These are phyloP conservation scores for Arbacia lixula DNA, from an alignment of 53 echinoderm and acorn worm species.

Conservation along the genomic window DNA sequence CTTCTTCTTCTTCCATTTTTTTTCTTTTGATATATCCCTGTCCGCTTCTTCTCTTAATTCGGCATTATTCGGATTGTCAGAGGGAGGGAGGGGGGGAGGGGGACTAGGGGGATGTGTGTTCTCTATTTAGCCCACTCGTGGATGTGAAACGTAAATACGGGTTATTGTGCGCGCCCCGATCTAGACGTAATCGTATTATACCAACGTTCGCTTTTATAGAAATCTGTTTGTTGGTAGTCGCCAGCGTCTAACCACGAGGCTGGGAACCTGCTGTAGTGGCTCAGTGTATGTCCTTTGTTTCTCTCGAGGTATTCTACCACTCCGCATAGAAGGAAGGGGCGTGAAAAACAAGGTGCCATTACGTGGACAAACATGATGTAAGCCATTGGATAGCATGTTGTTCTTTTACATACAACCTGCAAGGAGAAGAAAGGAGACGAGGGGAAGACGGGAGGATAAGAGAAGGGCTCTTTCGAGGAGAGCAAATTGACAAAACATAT, in stretches of 20 bases:
- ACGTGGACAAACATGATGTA: conserved; percentile 29
- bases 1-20: background rate
- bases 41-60: too few relatives aligned
- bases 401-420: conserved; percentile 33
- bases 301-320: conserved; percentile 26
- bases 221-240: conserved; percentile 42
- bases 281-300: conserved; percentile 48
- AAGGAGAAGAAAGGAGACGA: conserved; percentile 10
- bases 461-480: conserved; percentile 35
- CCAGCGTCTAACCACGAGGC: conserved; percentile 20
- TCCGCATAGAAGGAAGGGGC: conserved; percentile 28
- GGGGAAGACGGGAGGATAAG: background rate
- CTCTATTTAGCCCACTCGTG: conserved; percentile 9
- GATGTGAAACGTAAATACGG: conserved; percentile 38
- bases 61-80: too few relatives aligned
- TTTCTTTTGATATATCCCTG: too few relatives aligned
- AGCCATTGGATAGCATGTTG: conserved; percentile 20
- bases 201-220: conserved; percentile 37
- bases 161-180: conserved; percentile 7
- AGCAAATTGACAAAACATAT: conserved; percentile 32
- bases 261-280: too few relatives aligned
- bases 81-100: too few relatives aligned
- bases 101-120: too few relatives aligned
- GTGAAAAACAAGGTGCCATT: conserved; percentile 60
- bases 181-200: conserved; percentile 47